Evolutionary conservation across 1,140 invertebrate genomes (phyloP), one percentile per base, ranked within the genome.

Genomic region (Arion vulgaris): DNA sequence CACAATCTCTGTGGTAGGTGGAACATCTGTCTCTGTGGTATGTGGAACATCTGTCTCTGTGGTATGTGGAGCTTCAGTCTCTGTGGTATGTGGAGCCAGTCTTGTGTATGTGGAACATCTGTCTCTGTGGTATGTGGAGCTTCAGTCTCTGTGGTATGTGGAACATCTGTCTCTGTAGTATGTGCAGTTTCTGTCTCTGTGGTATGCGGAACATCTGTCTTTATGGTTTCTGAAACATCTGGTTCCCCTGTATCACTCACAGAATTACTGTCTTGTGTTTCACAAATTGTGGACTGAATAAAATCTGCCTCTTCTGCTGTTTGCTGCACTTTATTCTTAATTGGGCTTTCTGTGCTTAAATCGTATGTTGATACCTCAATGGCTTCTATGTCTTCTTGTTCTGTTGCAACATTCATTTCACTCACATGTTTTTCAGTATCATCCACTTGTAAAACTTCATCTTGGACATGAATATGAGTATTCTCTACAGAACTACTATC

Each of bases 241-340:
- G 2, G 53, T 57, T 4, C 53, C 53, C 23, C 53, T 15, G 26
- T 1, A 57, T 19, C 19, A 49, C 19, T 9, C 45, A 49, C 45
- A 51, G 36, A 38, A 15, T 5, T 41, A 49, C n/a, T 57, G n/a
- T 45, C 32, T 69, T 53, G 7, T n/a, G n/a, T 34, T 38, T 84
- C 57, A 78, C 71, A 49, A 9, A 23, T 38, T 80, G 71, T 76
- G 32, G 28, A 49, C 26, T 57, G 2, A 74, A 17, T 39, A 15
- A 38, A 41, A 72, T 34, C 53, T 49, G 76, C 62, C 23, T 39
- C 73, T 53, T 41, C 79, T 57, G n/a, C 69, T 17, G 80, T 75
- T 53, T 81, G 45, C 17, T 76, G 23, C 23, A 57, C 53, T 19
- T 57, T 23, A 57, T 76, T 32, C 34, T 17, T 38, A 38, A 41